Conservation (phyloP, 2,113 vertebrate genomes). For the Nothobranchius kuhntae region DNA sequence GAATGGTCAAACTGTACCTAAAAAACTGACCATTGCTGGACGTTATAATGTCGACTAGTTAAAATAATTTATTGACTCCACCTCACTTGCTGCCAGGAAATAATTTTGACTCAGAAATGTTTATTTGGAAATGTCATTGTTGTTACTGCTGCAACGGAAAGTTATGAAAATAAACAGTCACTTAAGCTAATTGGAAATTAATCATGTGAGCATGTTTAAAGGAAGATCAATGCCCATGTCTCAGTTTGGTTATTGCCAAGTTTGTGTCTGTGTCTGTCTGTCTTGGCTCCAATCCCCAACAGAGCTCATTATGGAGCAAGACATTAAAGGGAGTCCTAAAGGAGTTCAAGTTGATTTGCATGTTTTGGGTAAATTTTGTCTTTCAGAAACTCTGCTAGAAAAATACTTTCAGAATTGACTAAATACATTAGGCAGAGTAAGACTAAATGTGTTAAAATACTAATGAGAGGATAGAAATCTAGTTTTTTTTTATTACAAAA, state of each 20-base stretch:
- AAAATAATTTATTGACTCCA: conserved; percentile 36
- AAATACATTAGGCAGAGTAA: too few species aligned
- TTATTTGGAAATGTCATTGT: conserved; percentile 48
- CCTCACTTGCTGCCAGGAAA: conserved; percentile 23
- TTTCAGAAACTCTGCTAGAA: too few species aligned
- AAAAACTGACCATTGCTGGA: too few species aligned
- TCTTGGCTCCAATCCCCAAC: conserved; percentile 13
- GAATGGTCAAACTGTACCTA: too few species aligned
- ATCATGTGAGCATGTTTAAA: conserved; percentile 31
- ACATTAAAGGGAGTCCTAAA: neutral
- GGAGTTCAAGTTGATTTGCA: neutral
- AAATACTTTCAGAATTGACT: too few species aligned
- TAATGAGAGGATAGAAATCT: too few species aligned
- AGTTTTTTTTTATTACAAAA: too few species aligned
- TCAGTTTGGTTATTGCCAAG: conserved; percentile 3
- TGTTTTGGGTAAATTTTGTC: too few species aligned
- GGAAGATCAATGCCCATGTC: conserved; percentile 8
- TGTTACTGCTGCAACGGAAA: conserved; percentile 35
- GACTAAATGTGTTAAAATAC: too few species aligned
- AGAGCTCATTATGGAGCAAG: conserved; percentile 13
- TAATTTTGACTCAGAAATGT: conserved; percentile 36
- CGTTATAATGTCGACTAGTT: conserved; percentile 22
- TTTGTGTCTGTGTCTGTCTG: conserved; percentile 8
- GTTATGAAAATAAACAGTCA: conserved; percentile 43
- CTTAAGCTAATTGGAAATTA: conserved; percentile 48